phyloP scores from a whole-genome alignment of 2,113 vertebrate species.

The Malurus cyaneus region DNA sequence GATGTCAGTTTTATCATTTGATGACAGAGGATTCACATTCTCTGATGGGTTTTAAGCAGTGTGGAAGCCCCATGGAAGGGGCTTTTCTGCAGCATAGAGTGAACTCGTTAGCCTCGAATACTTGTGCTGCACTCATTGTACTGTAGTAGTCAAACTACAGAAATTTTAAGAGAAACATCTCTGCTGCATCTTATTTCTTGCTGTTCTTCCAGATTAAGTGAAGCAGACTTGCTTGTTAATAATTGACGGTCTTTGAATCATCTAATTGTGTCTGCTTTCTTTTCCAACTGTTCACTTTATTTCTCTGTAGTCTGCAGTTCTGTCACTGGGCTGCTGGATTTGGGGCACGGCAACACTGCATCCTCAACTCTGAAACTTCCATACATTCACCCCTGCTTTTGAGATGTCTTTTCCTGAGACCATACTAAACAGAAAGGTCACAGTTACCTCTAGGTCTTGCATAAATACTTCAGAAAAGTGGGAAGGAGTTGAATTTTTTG shows the following conservation, averaged over 20 bases:
- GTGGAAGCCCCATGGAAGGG: neutral
- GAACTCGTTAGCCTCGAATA: neutral
- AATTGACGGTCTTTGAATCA: neutral
- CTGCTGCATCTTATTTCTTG: conserved; percentile 17
- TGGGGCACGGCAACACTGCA: neutral
- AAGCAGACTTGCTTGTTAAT: neutral
- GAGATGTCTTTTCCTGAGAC: neutral
- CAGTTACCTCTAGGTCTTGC: neutral
- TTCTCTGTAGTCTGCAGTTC: neutral
- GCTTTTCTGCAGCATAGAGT: conserved; percentile 1
- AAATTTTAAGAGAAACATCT: neutral
- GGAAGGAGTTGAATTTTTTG: neutral
- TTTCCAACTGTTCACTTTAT: neutral
- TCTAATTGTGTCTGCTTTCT: neutral
- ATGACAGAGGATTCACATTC: conserved; percentile 13
- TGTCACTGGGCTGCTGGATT: neutral
- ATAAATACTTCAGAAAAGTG: neutral
- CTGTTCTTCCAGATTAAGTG: neutral
- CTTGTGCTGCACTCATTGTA: neutral
- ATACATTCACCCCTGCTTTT: neutral
- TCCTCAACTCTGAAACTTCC: neutral
- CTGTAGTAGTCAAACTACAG: neutral
- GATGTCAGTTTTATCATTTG: conserved; percentile 25
- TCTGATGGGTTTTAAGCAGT: neutral
- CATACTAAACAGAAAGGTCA: neutral